Base-by-base conservation (phyloP, 2,113 vertebrate genomes). In the Cyprinodon brontotheroides region DNA sequence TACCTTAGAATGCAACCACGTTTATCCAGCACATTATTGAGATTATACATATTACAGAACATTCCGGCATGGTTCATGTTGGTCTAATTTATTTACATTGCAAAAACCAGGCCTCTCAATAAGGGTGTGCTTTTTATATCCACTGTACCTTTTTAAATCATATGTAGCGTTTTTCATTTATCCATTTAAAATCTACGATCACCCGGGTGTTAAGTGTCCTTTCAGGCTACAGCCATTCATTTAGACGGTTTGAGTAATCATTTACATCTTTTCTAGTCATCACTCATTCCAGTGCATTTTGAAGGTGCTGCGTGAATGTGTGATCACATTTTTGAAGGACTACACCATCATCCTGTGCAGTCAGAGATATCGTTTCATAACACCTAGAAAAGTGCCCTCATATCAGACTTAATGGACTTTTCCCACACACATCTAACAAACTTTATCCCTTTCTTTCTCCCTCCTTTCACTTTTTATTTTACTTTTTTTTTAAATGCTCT, bases 251-350 rank as follows among this genome's bases (percentile, higher is more conserved):
- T 37, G 77, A 79, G 66, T 11, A n/a, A 61, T 84, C 86, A 89
- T 87, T 89, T 86, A 87, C 91, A 91, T 92, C 85, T 83, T 85
- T 82, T 81, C 71, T 78, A 86, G 88, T 75, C 92, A 90, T 92
- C 91, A 80, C 83, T 88, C 91, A 93, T 93, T 86, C 81, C 90
- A 89, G 89, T 90, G 86, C 91, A 92, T 93, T 90, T 81, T 72
- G 72, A 83, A 57, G 80, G 76, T 73, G 76, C 65, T 78, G 13
- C 77, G 75, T 79, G 70, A 83, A 80, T 78, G 84, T 80, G 72
- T 85, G 77, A 68, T 70, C 68, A 72, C 73, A 70, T 86, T 83
- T 80, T 60, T 78, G 75, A 77, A 75, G 64, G 77, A 84, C 70
- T 43, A 72, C 66, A 65, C 73, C 72, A 77, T 83, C 88, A 83